Evolutionary conservation across 2,797 vertebrate genomes (phyloP), one percentile per base, ranked within the genome.

Genomic region (Gadopsis bispinosus): DNA sequence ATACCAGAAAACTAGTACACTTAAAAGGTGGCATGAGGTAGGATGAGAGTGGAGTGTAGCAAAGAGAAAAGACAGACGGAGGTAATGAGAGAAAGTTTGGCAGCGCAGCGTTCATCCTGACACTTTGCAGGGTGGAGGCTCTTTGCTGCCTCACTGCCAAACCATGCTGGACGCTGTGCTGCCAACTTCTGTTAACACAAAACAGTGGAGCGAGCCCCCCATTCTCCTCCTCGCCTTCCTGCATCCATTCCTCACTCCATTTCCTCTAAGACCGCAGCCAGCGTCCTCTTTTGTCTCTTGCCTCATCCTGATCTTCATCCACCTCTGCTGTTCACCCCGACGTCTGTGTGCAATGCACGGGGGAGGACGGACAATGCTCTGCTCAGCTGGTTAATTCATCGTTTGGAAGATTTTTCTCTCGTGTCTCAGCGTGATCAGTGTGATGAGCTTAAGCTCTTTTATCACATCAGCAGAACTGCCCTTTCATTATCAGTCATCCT

Each of bases 231-330:
- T 59, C 69, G 64, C 47, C 39, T 55, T 64, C 79, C 64, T 72
- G 77, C 79, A 60, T 77, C 81, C 39, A 60, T 39, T 77, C 63
- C 69, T 76, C 80, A 69, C 47, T 62, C 73, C 56, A 13, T 82
- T 92, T 91, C 85, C 84, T 80, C 55, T 17, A 47, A 68, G 71
- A 76, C 69, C 45, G 12, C 80, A 74, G 84, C 84, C 88, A 84
- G 60, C 83, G 87, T 92, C 88, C 89, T 87, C 73, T 83, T 77
- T 79, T 84, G 83, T 91, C 76, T 83, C 69, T 48, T 13, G 43
- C 78, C 66, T 74, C 12, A 0, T 72, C 56, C 79, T 70, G 54
- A 77, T 80, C 75, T 75, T 75, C 71, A 33, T 77, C 55, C 75
- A 75, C 50, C 56, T 78, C 58, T 16, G 1, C 60, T 48, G 62